Conservation (phyloP, 2,797 vertebrate species). For the Coregonus sp. region DNA sequence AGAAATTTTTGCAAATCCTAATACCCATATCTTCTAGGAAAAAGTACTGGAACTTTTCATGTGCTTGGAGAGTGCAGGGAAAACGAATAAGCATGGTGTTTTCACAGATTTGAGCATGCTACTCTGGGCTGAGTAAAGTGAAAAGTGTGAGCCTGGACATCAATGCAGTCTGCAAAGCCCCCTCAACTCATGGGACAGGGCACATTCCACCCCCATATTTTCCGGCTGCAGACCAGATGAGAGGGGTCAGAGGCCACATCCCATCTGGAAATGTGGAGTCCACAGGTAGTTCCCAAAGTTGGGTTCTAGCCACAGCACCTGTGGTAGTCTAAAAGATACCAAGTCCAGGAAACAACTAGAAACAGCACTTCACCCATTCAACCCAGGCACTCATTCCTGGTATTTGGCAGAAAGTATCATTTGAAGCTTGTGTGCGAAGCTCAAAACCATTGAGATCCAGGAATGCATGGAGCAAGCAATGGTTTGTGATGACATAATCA, state of each 20-base stretch:
- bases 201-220: too few species aligned
- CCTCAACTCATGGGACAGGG: constrained; percentile 27
- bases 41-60: background rate
- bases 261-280: constrained; percentile 58
- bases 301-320: too few species aligned
- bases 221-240: constrained; percentile 35
- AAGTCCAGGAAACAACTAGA: background rate
- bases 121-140: constrained; percentile 42
- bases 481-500: constrained; percentile 32
- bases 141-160: constrained; percentile 25
- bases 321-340: constrained; percentile 22
- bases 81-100: constrained; percentile 46
- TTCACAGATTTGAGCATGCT: constrained; percentile 63
- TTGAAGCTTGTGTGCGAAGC: background rate
- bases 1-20: background rate
- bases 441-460: too few species aligned
- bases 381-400: background rate
- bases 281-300: constrained; percentile 33
- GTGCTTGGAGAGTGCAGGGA: constrained; percentile 20
- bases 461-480: constrained; percentile 8
- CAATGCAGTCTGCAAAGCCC: background rate
- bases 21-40: background rate
- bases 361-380: constrained; percentile 28
- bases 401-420: too few species aligned
- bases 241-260: constrained; percentile 13